Percentiles rank a stretch among this genome's conserved stretches.
Conservation (phyloP, 2,797 vertebrate genomes). For the Dromococcyx pavoninus region DNA sequence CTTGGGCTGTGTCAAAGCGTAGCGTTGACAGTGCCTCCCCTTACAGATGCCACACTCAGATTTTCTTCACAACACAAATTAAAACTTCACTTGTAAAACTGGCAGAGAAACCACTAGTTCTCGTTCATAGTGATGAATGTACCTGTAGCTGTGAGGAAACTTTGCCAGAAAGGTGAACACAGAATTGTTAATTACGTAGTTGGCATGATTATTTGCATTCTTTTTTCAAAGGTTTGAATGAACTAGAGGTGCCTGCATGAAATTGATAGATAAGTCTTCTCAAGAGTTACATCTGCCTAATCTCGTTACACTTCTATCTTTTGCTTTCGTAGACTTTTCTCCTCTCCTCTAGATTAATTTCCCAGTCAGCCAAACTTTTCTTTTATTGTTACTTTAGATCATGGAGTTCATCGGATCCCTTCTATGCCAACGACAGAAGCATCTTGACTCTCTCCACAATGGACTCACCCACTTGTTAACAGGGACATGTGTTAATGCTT, state of each 20-base stretch:
- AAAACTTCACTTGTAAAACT: neutral
- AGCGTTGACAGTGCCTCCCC: accelerated
- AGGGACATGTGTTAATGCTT: conserved; percentile 63
- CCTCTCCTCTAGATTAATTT: conserved; percentile 45
- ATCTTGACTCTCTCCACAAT: conserved; percentile 93
- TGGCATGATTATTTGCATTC: neutral
- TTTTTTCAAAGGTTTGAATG: neutral
- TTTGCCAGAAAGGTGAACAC: neutral
- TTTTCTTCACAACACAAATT: neutral
- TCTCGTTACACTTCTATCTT: neutral
- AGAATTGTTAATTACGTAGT: neutral
- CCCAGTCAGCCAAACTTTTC: conserved; percentile 77
- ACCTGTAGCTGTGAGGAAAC: neutral
- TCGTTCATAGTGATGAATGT: neutral
- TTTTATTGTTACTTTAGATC: conserved; percentile 93
- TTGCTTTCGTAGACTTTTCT: neutral
- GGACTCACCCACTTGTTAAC: conserved; percentile 80
- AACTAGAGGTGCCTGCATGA: neutral
- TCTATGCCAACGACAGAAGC: conserved; percentile 93
- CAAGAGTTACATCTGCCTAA: neutral
- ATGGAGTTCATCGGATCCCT: conserved; percentile 90
- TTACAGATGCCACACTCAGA: neutral
- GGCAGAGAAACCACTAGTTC: neutral
- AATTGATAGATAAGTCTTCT: neutral
- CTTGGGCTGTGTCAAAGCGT: accelerated